Evolutionary conservation across 2,113 vertebrate genomes (phyloP).

Genomic region (Otocyon megalotis): DNA sequence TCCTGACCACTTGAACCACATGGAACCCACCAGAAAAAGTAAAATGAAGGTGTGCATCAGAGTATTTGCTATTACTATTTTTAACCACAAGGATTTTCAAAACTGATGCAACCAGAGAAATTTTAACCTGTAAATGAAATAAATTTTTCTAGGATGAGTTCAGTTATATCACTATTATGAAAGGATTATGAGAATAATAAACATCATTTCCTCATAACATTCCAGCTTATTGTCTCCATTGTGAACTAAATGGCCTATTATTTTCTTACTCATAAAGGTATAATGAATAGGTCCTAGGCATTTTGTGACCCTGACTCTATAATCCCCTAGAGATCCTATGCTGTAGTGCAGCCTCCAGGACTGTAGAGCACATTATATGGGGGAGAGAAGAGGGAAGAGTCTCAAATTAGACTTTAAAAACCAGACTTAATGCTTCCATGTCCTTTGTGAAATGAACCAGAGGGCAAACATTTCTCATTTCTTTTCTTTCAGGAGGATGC

Average conservation of each 20-base stretch:
- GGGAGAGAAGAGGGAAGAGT: fast-evolving
- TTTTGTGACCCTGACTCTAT: background rate
- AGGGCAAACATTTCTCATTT: background rate
- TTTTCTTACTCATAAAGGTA: background rate
- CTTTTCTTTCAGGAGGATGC: background rate
- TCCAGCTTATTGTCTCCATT: background rate
- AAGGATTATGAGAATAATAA: conserved; percentile 20
- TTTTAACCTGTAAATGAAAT: background rate
- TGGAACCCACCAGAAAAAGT: background rate
- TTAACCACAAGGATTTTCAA: background rate
- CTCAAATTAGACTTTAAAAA: background rate
- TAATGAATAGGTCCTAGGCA: background rate
- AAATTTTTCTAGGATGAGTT: background rate
- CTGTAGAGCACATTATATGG: background rate
- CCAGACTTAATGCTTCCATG: background rate
- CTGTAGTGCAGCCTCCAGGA: background rate
- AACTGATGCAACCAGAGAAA: background rate
- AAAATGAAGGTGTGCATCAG: background rate
- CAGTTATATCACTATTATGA: background rate
- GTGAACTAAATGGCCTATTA: background rate
- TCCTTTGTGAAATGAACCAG: background rate
- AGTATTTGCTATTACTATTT: background rate
- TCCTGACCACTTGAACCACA: background rate
- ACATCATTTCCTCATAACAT: background rate
- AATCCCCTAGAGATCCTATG: background rate